Evolutionary conservation across 2,888 invertebrate species (phyloP), one percentile per base, ranked within the genome.

Genomic region (Dinocampus coccinellae): DNA sequence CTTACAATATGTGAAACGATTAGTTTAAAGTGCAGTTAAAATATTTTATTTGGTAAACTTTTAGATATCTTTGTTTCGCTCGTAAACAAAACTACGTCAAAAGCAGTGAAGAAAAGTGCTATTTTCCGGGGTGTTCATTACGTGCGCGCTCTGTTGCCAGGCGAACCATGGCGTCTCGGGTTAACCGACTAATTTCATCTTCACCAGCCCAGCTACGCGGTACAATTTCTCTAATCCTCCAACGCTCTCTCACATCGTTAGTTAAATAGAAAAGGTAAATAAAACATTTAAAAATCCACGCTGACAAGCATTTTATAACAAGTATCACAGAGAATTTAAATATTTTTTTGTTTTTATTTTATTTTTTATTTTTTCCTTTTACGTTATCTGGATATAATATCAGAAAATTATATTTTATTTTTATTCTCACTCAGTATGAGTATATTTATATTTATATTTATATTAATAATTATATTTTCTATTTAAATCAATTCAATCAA

Each of bases 111-210:
- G 16, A 29, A 58, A 58, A 34, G 58, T 34, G 47, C 16, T 36
- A 34, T 65, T 55, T 65, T 55, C 34, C 13, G 29, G 13, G 53
- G 36, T 36, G 55, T 65, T 65, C 33, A 52, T 63, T 52, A 52
- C 47, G 52, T 22, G 47, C 20, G 47, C 47, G 47, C 20, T 47
- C 52, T 47, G 62, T 63, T 33, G 36, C 52, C 47, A 63, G 16
- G 52, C 63, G n/a, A 63, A 52, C 42, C 34, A 11, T 60, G 20
- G 13, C 22, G 16, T 42, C 69, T 70, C 62, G 69, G 72, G 69
- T 75, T 76, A 73, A 75, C 74, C 73, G 71, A 65, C 73, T 74
- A 76, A 76, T 76, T 75, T 75, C 74, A 76, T 75, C 70, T 70
- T 55, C 36, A 63, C 67, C 66, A 72, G 69, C 68, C 34, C 39